A percentile compares a stretch with the other conserved stretches of the same genome.
phyloP scores from a whole-genome alignment of 2,888 invertebrate species.

The Tetheella fluctuosa region DNA sequence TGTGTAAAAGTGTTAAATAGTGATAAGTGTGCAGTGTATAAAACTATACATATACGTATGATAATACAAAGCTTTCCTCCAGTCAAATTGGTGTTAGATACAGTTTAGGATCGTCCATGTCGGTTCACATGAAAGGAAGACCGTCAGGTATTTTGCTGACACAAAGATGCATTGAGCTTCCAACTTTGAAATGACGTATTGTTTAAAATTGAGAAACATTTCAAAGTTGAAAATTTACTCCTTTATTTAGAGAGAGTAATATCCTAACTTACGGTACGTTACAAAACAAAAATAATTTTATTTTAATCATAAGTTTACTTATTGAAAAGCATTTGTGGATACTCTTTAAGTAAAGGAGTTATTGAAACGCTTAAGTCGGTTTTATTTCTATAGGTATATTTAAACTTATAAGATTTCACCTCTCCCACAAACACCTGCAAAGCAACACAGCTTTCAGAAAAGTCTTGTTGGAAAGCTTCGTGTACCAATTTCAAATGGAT shows the following conservation, averaged over 20 bases:
- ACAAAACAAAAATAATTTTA: not conserved
- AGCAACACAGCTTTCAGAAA: conserved; percentile 40
- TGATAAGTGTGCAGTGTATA: conserved; percentile 16
- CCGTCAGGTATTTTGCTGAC: conserved; percentile 10
- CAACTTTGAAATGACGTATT: conserved; percentile 12
- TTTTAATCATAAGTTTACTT: not conserved
- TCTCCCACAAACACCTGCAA: conserved; percentile 42
- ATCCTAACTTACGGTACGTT: not conserved
- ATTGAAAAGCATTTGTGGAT: conserved; percentile 20
- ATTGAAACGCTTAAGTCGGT: conserved; percentile 16
- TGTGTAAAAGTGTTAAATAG: conserved; percentile 36
- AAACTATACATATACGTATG: not conserved
- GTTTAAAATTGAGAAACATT: conserved; percentile 20
- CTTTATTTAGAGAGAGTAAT: conserved; percentile 10
- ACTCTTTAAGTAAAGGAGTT: conserved; percentile 33
- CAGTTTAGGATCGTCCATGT: conserved; percentile 1
- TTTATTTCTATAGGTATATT: conserved; percentile 17
- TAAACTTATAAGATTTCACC: conserved; percentile 37
- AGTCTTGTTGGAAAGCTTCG: conserved; percentile 29
- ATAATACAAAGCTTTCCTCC: conserved; percentile 23
- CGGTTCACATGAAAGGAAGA: conserved; percentile 10
- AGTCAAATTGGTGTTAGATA: conserved; percentile 31
- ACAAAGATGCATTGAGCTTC: conserved; percentile 13
- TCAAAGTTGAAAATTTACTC: conserved; percentile 26
- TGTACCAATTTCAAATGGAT: conserved; percentile 53